phyloP scores from a whole-genome alignment of 2,797 vertebrate genomes.

The Sylvia borin region DNA sequence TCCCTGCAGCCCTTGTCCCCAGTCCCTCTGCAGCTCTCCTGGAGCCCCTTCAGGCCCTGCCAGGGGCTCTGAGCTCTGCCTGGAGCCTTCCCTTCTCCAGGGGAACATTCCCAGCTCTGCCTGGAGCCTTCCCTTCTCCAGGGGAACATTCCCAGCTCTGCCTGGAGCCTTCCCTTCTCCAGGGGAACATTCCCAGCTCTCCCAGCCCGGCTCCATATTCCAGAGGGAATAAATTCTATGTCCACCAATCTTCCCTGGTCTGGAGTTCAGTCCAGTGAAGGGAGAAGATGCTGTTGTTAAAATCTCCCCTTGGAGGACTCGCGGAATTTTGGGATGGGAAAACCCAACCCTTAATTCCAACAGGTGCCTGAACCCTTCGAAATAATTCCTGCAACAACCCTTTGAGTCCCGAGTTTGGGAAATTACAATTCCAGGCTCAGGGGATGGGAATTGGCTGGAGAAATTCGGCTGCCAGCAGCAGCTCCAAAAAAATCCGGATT shows the following conservation, averaged over 20 bases:
- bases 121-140: background rate
- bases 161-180: too few species aligned
- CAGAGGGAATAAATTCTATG: background rate
- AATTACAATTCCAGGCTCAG: rapidly evolving
- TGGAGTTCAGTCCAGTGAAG: background rate
- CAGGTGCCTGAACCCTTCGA: background rate
- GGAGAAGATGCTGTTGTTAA: background rate
- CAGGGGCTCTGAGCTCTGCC: background rate
- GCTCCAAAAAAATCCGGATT: background rate
- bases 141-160: background rate
- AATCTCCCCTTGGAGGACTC: background rate
- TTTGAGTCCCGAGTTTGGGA: rapidly evolving
- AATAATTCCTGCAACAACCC: background rate
- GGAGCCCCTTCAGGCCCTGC: background rate
- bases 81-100: background rate
- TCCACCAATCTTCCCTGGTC: rapidly evolving
- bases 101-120: background rate
- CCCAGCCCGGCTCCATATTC: rapidly evolving
- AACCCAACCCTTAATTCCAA: background rate
- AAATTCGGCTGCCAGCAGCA: background rate
- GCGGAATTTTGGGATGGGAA: rapidly evolving
- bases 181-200: too few species aligned
- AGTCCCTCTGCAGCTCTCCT: too few species aligned
- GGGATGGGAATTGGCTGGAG: background rate
- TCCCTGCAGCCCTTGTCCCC: too few species aligned